Conservation (phyloP, 2,113 vertebrate species). For the Colossoma macropomum region DNA sequence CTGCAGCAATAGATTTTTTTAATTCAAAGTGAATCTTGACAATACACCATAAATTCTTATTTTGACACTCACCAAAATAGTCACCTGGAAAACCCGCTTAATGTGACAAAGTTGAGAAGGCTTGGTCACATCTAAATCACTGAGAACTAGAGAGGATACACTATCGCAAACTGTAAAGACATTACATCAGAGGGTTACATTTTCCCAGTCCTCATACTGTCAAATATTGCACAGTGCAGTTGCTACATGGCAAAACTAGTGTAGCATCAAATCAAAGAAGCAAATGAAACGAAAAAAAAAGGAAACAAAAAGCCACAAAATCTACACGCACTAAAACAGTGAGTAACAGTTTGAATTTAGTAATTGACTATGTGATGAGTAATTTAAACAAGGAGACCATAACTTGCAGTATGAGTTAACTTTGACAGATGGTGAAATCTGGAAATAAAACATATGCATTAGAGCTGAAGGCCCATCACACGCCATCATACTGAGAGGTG, state of each 20-base stretch:
- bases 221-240: conserved; percentile 99
- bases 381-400: conserved; percentile 86
- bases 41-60: conserved; percentile 99
- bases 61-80: conserved; percentile 99
- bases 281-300: conserved; percentile 72
- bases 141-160: conserved; percentile 99
- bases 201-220: conserved; percentile 99
- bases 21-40: conserved; percentile 99
- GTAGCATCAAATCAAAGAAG: conserved; percentile 92
- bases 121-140: conserved; percentile 99
- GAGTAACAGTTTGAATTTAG: conserved; percentile 89
- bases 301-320: conserved; percentile 85
- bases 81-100: conserved; percentile 99
- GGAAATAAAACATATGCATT: neutral
- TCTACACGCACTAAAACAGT: conserved; percentile 89
- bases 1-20: conserved; percentile 97
- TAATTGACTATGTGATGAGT: conserved; percentile 85
- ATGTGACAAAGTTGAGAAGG: conserved; percentile 99
- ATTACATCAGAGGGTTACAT: conserved; percentile 94
- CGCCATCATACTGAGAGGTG: conserved; percentile 73
- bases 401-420: conserved; percentile 98
- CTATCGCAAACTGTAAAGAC: conserved; percentile 99
- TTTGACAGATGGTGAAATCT: conserved; percentile 83
- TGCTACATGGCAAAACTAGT: conserved; percentile 99
- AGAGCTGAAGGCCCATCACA: conserved; percentile 22